phyloP scores from a whole-genome alignment of 2,888 invertebrate genomes.

The Itoplectis maculator region DNA sequence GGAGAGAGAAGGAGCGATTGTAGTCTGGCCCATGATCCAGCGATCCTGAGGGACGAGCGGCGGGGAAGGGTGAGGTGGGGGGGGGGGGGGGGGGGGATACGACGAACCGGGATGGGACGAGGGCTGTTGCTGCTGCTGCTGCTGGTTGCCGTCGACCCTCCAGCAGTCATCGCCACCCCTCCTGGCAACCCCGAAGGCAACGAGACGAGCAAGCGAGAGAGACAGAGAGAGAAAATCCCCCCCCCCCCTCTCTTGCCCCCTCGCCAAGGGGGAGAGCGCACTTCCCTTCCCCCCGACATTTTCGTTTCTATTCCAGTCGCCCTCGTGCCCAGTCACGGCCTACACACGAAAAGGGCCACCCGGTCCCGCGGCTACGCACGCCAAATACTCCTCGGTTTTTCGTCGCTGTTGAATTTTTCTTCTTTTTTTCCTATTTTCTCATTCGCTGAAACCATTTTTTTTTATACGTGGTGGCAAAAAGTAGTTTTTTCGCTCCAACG shows the following conservation, averaged over 20 bases:
- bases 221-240: slow-evolving; percentile 54
- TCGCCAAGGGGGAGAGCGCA: slow-evolving; percentile 62
- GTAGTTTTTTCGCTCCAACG: too few relatives aligned
- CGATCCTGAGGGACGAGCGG: slow-evolving; percentile 64
- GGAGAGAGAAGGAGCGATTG: slow-evolving; percentile 34
- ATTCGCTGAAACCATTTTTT: not conserved
- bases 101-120: slow-evolving; percentile 47
- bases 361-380: slow-evolving; percentile 56
- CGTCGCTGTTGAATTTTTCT: not conserved
- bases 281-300: slow-evolving; percentile 78
- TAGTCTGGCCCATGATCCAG: slow-evolving; percentile 64
- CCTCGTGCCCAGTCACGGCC: slow-evolving; percentile 69
- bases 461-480: too few relatives aligned
- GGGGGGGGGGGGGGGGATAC: slow-evolving; percentile 25
- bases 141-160: slow-evolving; percentile 72
- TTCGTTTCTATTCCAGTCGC: slow-evolving; percentile 80
- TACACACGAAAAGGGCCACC: slow-evolving; percentile 69
- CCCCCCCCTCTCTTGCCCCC: too few relatives aligned
- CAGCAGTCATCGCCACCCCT: slow-evolving; percentile 74
- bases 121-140: slow-evolving; percentile 33
- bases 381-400: slow-evolving; percentile 21
- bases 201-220: too few relatives aligned
- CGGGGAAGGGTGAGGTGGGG: slow-evolving; percentile 32
- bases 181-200: slow-evolving; percentile 66
- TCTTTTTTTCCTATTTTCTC: not conserved